Conservation (phyloP, 2,797 vertebrate species). For the Thaleichthys pacificus region DNA sequence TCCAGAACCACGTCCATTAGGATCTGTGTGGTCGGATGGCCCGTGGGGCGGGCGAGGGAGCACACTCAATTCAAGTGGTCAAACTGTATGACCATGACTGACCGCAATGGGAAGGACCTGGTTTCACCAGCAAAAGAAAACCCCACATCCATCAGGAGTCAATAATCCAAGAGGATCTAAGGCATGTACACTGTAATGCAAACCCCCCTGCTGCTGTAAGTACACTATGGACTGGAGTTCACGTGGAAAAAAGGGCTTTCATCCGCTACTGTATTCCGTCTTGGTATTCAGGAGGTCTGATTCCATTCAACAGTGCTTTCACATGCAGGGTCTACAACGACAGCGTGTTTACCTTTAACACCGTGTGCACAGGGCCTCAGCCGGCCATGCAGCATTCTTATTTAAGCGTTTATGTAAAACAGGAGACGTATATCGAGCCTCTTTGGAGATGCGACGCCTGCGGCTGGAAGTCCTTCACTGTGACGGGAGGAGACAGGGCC, state of each 20-base stretch:
- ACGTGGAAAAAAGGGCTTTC: not conserved
- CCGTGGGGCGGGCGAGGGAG: conserved; percentile 43
- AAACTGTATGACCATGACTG: conserved; percentile 9
- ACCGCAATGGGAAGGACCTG: not conserved
- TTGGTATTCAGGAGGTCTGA: not conserved
- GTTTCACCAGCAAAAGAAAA: not conserved
- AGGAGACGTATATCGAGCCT: conserved; percentile 44
- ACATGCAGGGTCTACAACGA: not conserved
- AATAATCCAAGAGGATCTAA: not conserved
- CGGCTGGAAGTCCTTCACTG: conserved; percentile 16
- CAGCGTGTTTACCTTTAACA: not conserved
- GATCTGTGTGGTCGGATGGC: conserved; percentile 37
- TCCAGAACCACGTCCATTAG: conserved; percentile 43
- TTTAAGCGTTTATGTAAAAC: conserved; percentile 46
- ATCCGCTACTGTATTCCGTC: not conserved
- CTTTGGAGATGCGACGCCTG: conserved; percentile 51
- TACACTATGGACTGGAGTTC: not conserved
- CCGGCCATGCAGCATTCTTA: conserved; percentile 63
- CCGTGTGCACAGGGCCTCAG: conserved; percentile 49
- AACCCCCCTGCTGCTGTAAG: not conserved
- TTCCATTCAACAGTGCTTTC: not conserved
- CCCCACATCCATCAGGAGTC: not conserved
- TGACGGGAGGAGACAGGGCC: conserved; percentile 22
- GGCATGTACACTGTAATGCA: not conserved
- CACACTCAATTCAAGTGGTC: conserved; percentile 41